Conservation (phyloP, 2,888 invertebrate species). For the Girardia tigrina region DNA sequence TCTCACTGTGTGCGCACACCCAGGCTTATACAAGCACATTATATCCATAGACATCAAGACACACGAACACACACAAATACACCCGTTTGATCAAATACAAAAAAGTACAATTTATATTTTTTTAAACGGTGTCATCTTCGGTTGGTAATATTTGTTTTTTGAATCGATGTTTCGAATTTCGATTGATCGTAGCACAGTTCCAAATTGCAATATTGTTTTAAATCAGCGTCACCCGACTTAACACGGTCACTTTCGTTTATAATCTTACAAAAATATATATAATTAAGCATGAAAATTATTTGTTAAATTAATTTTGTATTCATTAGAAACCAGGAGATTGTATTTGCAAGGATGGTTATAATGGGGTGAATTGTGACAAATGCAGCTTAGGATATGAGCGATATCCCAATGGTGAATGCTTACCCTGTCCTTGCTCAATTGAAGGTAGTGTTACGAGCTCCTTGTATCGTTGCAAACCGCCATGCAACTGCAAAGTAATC, state of each 20-base stretch:
- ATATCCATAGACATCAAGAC: too few relatives aligned
- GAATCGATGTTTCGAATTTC: neutral
- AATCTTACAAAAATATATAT: too few relatives aligned
- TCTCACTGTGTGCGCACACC: too few relatives aligned
- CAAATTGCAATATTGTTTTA: too few relatives aligned
- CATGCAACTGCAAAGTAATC: slow-evolving; percentile 57
- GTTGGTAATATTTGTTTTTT: neutral
- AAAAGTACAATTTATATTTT: neutral
- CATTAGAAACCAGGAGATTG: slow-evolving; percentile 61
- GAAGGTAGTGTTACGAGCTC: slow-evolving; percentile 52
- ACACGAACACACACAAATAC: slow-evolving; percentile 11
- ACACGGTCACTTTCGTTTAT: too few relatives aligned
- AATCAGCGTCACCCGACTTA: too few relatives aligned
- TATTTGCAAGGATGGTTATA: slow-evolving; percentile 66
- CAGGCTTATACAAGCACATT: neutral
- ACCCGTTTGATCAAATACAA: neutral
- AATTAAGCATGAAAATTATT: too few relatives aligned
- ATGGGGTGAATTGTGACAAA: slow-evolving; percentile 53
- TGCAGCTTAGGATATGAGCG: slow-evolving; percentile 42
- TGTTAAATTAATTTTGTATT: too few relatives aligned
- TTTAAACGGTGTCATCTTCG: neutral
- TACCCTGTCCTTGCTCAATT: slow-evolving; percentile 54
- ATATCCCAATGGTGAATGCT: slow-evolving; percentile 38
- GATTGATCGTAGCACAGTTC: too few relatives aligned
- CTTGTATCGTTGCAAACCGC: slow-evolving; percentile 56